Conservation (phyloP, 2,888 invertebrate species). For the Alcis repandata region DNA sequence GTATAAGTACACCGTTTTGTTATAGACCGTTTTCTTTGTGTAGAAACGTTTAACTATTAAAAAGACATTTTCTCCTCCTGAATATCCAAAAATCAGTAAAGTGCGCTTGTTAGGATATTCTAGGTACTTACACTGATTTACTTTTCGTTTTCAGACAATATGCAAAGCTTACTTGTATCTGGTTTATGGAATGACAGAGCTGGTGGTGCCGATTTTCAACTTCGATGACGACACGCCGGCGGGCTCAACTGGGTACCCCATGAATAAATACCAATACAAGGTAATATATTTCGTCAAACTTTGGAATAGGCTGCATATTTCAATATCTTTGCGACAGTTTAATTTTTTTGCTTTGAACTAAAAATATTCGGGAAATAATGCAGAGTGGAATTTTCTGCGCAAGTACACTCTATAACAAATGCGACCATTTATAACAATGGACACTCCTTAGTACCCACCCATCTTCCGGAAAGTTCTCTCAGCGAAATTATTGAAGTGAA, state of each 20-base stretch:
- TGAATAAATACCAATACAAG: constrained; percentile 53
- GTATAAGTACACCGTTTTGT: too few relatives aligned
- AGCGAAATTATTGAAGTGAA: constrained; percentile 33
- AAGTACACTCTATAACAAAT: constrained; percentile 29
- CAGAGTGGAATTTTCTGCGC: constrained; percentile 17
- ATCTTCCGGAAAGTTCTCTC: constrained; percentile 24
- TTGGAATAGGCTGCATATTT: too few relatives aligned
- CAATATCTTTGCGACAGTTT: too few relatives aligned
- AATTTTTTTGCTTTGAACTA: not conserved
- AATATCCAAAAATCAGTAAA: too few relatives aligned
- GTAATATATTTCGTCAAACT: constrained; percentile 50
- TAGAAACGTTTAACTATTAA: too few relatives aligned
- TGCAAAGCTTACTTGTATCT: constrained; percentile 56
- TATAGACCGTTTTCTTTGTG: too few relatives aligned
- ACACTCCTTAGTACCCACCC: constrained; percentile 21
- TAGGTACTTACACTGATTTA: not conserved
- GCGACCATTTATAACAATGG: constrained; percentile 35
- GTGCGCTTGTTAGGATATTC: too few relatives aligned
- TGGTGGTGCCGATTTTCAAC: constrained; percentile 62
- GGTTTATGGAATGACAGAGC: constrained; percentile 66
- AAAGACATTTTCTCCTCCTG: too few relatives aligned
- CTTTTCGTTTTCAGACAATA: constrained; percentile 49
- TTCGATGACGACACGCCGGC: constrained; percentile 56
- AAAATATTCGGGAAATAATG: constrained; percentile 3
- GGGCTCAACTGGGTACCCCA: constrained; percentile 56